A percentile compares a stretch with the other conserved stretches of the same genome.
Conservation (phyloP, 2,888 invertebrate genomes). For the Linnaemya tessellans region DNA sequence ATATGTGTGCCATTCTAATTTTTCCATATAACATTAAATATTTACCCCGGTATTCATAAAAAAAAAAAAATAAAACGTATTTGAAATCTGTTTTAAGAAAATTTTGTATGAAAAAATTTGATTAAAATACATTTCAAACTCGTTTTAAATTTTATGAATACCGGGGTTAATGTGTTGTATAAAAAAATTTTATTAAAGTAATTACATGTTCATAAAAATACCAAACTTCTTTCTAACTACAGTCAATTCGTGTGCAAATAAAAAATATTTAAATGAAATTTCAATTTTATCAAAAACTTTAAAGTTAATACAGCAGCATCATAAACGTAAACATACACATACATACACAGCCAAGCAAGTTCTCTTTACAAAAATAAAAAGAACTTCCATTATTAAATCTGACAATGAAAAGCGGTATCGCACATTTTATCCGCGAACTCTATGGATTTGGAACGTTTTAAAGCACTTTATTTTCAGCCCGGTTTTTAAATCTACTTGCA, state of each 20-base stretch:
- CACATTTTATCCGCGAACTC: constrained; percentile 56
- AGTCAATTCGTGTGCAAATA: not conserved
- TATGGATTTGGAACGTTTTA: constrained; percentile 64
- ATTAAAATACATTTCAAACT: no score
- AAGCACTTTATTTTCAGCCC: constrained; percentile 53
- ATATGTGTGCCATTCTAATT: not conserved
- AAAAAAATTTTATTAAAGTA: not conserved
- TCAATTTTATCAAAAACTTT: constrained; percentile 36
- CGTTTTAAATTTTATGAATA: no score
- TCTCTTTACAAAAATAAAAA: not conserved
- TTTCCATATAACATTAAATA: not conserved
- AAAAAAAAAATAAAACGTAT: no score
- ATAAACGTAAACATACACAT: not conserved
- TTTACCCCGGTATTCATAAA: no score
- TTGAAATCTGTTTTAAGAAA: no score
- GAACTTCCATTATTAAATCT: constrained; percentile 5
- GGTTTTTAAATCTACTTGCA: not conserved
- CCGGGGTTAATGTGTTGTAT: no score
- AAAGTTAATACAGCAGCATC: not conserved
- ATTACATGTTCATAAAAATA: not conserved
- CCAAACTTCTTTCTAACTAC: not conserved
- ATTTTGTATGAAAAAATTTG: no score
- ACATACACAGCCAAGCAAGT: not conserved
- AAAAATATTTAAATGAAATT: not conserved
- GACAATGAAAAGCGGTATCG: not conserved